Base-by-base conservation (phyloP, 1,140 invertebrate species). In the Papilio polyxenes region DNA sequence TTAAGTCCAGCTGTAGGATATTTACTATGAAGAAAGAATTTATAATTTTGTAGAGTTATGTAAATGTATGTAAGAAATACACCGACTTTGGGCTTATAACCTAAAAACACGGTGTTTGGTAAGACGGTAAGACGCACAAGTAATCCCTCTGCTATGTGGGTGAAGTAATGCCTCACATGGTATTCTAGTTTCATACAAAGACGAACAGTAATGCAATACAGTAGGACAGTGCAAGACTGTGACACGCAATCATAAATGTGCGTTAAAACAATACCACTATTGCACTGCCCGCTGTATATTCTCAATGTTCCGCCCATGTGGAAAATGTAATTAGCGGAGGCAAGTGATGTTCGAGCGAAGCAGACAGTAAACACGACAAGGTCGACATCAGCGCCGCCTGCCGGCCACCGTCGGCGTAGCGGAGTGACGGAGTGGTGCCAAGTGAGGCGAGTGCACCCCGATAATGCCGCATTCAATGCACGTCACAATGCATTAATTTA, bases 401-500 rank as follows among this genome's bases (percentile, higher is more conserved):
- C 20, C 62, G 62, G 4, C 49, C 56, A 17, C 17, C 56, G 56
- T 11, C 17, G 56, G 17, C 17, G 56, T 59, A 17, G n/a, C 15
- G 56, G 17, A 59, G 56, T 65, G 62, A 65, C 20, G 3, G 62
- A 65, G n/a, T 65, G 62, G 4, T 65, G 20, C 23, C 62, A 31
- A 65, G 20, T 65, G 20, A 65, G 23, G 20, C 62, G 62, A 13
- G 13, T 10, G 23, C 20, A 10, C 62, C 13, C 23, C 3, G 62
- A 65, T 65, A 65, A 65, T 31, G 11, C 23, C 23, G 62, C 62
- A 65, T 65, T 65, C 23, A 65, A 65, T 65, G 62, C 62, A 65
- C 62, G 62, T 65, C 62, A 65, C 62, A 65, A 31, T 65, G 20
- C 20, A 65, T 31, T 65, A 65, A 31, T 65, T 65, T 31, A 37